Percentiles rank a stretch among this genome's conserved stretches.
These are phyloP conservation scores for Semotilus atromaculatus DNA, from an alignment of 2,797 vertebrate species.

Conservation along the genomic window DNA sequence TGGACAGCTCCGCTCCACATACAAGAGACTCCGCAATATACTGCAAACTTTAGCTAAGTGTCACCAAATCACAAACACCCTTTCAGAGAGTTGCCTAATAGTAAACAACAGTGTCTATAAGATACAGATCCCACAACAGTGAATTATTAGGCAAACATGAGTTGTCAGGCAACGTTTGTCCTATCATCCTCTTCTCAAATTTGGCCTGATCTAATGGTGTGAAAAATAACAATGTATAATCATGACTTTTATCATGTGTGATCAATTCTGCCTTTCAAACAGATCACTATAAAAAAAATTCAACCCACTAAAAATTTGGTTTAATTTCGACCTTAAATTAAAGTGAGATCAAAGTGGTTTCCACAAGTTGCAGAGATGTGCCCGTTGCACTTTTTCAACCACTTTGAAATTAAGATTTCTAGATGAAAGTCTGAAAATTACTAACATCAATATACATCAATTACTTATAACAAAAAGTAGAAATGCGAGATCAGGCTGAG, in stretches of 20 bases:
- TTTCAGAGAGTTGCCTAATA: not conserved
- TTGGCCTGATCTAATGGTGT: not conserved
- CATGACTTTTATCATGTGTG: not conserved
- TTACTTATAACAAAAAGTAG: too few species aligned
- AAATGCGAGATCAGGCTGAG: too few species aligned
- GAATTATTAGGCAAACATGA: not conserved
- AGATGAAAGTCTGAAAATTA: not conserved
- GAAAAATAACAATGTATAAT: not conserved
- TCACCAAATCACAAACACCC: not conserved
- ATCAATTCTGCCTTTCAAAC: not conserved
- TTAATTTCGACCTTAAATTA: not conserved
- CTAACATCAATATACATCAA: too few species aligned
- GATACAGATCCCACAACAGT: not conserved
- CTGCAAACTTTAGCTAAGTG: not conserved
- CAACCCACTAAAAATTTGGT: not conserved
- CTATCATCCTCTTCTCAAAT: not conserved
- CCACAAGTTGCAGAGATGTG: not conserved
- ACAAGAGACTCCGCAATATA: not conserved
- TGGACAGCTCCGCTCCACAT: slow-evolving; percentile 56
- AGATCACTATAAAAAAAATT: not conserved
- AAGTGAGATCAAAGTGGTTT: not conserved
- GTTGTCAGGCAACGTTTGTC: not conserved
- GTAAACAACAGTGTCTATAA: not conserved
- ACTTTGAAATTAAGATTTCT: not conserved
- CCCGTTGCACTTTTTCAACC: not conserved